Evolutionary conservation across 2,113 vertebrate species (phyloP).

Genomic region (Pelobates fuscus): DNA sequence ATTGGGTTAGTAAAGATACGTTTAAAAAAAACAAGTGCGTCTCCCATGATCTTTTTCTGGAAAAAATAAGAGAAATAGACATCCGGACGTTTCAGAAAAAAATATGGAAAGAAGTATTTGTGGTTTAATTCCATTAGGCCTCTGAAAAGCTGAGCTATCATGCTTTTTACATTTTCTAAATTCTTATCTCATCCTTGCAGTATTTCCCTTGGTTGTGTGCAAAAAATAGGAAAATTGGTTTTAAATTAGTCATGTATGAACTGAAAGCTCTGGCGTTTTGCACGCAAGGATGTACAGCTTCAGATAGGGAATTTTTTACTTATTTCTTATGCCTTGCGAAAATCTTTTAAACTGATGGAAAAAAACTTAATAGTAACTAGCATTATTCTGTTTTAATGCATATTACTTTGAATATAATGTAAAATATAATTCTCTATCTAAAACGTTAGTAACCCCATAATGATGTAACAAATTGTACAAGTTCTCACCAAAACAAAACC

Average conservation of each 20-base stretch:
- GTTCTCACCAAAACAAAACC: too few relatives aligned
- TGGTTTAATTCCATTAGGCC: neutral
- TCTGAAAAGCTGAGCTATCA: neutral
- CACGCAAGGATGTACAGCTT: neutral
- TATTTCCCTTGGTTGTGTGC: conserved; percentile 1
- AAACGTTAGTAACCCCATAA: too few relatives aligned
- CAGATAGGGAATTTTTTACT: neutral
- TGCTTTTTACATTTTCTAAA: conserved; percentile 13
- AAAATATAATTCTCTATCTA: too few relatives aligned
- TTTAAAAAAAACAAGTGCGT: too few relatives aligned
- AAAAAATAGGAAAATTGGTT: neutral
- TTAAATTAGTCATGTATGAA: neutral
- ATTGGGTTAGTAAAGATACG: too few relatives aligned
- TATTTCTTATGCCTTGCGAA: neutral
- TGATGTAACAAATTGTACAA: too few relatives aligned
- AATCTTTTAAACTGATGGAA: neutral
- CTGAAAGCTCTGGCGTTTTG: neutral
- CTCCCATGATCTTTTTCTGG: too few relatives aligned
- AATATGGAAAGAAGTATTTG: too few relatives aligned
- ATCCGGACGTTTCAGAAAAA: too few relatives aligned
- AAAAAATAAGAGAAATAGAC: too few relatives aligned
- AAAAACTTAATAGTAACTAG: neutral
- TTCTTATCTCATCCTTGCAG: conserved; percentile 31
- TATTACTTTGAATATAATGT: too few relatives aligned
- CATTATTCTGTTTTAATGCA: too few relatives aligned